Evolutionary conservation across 2,797 vertebrate genomes (phyloP).

Genomic region (Neoniphon sammara): DNA sequence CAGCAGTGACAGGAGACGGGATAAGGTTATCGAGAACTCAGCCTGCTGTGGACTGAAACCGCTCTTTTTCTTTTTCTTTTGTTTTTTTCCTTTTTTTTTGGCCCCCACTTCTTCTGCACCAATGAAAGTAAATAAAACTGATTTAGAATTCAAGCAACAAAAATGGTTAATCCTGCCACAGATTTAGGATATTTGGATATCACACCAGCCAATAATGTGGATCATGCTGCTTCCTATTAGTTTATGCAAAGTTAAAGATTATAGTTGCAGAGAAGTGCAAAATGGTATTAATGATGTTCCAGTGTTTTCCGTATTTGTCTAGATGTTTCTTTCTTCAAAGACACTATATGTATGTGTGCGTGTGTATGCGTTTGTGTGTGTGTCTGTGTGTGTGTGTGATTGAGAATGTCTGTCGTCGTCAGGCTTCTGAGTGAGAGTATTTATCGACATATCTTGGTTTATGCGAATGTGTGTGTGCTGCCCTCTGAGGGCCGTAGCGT

Average conservation of each 20-base stretch:
- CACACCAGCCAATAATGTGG: constrained; percentile 59
- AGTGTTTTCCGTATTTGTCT: constrained; percentile 63
- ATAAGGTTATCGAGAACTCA: not conserved
- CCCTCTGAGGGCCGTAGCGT: constrained; percentile 59
- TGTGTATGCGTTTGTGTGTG: too few species aligned
- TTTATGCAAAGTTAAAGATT: constrained; percentile 73
- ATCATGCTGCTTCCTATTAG: constrained; percentile 73
- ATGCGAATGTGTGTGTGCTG: constrained; percentile 51
- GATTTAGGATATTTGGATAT: constrained; percentile 47
- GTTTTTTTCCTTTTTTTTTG: too few species aligned
- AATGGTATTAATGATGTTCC: constrained; percentile 65
- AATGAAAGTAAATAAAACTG: constrained; percentile 46
- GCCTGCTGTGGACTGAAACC: constrained; percentile 12
- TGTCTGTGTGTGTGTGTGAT: constrained; percentile 1
- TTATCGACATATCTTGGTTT: constrained; percentile 13
- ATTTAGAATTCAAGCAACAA: not conserved
- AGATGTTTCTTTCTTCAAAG: constrained; percentile 36
- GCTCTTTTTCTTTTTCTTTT: constrained; percentile 1
- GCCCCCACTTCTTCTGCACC: constrained; percentile 52
- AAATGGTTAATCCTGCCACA: constrained; percentile 48
- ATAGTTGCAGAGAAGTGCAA: constrained; percentile 39
- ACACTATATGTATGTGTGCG: constrained; percentile 65
- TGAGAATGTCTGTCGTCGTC: not conserved
- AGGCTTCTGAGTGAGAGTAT: constrained; percentile 28
- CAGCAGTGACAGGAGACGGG: not conserved